Evolutionary conservation across 2,113 vertebrate species (phyloP).

Genomic region (Pluvianellus socialis): DNA sequence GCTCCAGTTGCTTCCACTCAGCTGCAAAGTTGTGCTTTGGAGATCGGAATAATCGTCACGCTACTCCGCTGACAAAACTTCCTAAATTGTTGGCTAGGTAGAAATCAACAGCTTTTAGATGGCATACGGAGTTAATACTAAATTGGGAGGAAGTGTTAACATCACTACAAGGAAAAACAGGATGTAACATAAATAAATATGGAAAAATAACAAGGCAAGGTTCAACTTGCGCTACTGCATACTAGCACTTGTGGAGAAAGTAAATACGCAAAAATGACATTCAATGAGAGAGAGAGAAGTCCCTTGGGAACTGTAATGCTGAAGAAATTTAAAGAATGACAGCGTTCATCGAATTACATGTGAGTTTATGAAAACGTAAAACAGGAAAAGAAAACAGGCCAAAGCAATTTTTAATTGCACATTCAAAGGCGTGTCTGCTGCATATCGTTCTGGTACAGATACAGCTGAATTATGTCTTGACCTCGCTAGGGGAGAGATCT

Average conservation of each 20-base stretch:
- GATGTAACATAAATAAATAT: not conserved
- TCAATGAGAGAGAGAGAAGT: not conserved
- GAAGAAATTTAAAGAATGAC: slow-evolving; percentile 37
- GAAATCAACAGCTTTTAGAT: not conserved
- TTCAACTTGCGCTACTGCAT: not conserved
- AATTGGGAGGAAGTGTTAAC: not conserved
- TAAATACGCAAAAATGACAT: not conserved
- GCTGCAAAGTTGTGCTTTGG: not conserved
- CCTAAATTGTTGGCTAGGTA: not conserved
- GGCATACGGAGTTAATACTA: not conserved
- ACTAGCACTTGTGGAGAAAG: not conserved
- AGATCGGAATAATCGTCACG: not conserved
- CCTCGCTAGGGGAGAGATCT: not conserved
- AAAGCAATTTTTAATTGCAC: slow-evolving; percentile 33
- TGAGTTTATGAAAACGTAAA: slow-evolving; percentile 4
- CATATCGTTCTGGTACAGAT: not conserved
- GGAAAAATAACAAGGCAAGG: not conserved
- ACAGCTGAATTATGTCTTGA: slow-evolving; percentile 1
- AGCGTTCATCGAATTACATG: slow-evolving; percentile 27
- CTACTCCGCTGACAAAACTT: not conserved
- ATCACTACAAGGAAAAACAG: not conserved
- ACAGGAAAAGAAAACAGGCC: slow-evolving; percentile 30
- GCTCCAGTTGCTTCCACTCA: not conserved
- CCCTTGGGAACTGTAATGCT: slow-evolving; percentile 3
- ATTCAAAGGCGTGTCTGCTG: not conserved